phyloP scores from a whole-genome alignment of 2,797 vertebrate species.

The Takifugu ocellatus region DNA sequence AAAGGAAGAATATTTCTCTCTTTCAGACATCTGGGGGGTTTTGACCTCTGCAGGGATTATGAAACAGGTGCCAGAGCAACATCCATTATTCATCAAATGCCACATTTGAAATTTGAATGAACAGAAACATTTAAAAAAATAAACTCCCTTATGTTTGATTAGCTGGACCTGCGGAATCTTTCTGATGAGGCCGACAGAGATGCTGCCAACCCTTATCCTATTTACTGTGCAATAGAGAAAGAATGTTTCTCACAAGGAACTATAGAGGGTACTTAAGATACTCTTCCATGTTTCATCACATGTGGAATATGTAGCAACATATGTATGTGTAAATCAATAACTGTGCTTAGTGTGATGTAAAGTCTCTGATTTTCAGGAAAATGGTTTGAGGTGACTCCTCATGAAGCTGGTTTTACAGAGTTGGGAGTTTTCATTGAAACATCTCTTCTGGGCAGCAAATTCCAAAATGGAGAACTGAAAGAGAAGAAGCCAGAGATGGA shows the following conservation, averaged over 20 bases:
- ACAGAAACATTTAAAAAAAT: neutral
- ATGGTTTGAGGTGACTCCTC: slow-evolving; percentile 76
- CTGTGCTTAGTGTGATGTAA: neutral
- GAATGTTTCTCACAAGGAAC: slow-evolving; percentile 25
- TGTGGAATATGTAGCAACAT: neutral
- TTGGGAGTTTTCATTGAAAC: slow-evolving; percentile 61
- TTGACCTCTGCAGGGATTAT: slow-evolving; percentile 42
- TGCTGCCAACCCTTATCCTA: slow-evolving; percentile 60
- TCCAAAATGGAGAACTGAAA: slow-evolving; percentile 53
- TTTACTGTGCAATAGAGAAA: slow-evolving; percentile 58
- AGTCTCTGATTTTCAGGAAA: slow-evolving; percentile 22
- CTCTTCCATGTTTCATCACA: too few species aligned
- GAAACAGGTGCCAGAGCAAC: slow-evolving; percentile 34
- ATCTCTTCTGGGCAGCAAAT: slow-evolving; percentile 61
- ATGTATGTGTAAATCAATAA: neutral
- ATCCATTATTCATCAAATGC: neutral
- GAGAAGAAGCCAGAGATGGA: slow-evolving; percentile 53
- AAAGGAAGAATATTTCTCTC: slow-evolving; percentile 36
- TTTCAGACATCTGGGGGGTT: slow-evolving; percentile 42
- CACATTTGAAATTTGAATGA: too few species aligned
- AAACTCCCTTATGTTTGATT: neutral
- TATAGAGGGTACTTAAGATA: slow-evolving; percentile 32
- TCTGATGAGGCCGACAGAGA: slow-evolving; percentile 55
- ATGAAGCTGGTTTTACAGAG: slow-evolving; percentile 70
- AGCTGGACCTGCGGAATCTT: slow-evolving; percentile 45